Evolutionary conservation across 1,140 invertebrate genomes (phyloP).

Genomic region (Megalopta genalis): DNA sequence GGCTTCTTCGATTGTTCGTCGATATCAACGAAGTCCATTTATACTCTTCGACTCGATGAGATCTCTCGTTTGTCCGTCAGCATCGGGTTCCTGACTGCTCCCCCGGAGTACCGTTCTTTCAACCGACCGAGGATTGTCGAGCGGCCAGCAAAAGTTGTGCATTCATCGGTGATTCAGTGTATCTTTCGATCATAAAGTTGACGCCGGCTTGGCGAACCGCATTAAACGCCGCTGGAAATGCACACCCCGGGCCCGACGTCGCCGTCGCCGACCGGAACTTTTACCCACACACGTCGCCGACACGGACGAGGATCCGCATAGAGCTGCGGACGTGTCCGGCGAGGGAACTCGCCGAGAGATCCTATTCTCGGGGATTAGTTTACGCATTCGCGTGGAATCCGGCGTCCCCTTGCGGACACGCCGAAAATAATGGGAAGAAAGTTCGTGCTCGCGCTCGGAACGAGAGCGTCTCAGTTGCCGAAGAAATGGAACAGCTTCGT

Average conservation of each 20-base stretch:
- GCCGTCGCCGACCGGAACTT: background rate
- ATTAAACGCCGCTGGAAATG: slow-evolving; percentile 8
- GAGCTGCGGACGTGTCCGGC: background rate
- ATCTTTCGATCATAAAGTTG: slow-evolving; percentile 4
- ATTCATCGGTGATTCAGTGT: background rate
- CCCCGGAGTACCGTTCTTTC: background rate
- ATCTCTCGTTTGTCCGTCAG: too few species aligned
- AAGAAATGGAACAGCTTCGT: too few species aligned
- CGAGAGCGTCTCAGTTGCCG: too few species aligned
- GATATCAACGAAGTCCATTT: background rate
- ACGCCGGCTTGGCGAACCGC: background rate
- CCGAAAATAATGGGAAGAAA: background rate
- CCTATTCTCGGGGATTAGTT: background rate
- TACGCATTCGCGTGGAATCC: background rate
- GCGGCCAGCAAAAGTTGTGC: background rate
- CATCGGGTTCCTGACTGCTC: too few species aligned
- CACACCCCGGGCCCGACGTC: too few species aligned
- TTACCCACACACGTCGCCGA: background rate
- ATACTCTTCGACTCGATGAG: too few species aligned
- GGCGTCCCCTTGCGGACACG: background rate
- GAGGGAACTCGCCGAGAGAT: background rate
- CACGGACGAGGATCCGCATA: background rate
- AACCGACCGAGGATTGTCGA: background rate
- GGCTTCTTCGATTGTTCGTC: background rate
- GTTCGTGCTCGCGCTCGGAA: background rate